These are phyloP conservation scores for Epinephelus fuscoguttatus DNA, from an alignment of 2,113 vertebrate genomes.

Conservation along the genomic window DNA sequence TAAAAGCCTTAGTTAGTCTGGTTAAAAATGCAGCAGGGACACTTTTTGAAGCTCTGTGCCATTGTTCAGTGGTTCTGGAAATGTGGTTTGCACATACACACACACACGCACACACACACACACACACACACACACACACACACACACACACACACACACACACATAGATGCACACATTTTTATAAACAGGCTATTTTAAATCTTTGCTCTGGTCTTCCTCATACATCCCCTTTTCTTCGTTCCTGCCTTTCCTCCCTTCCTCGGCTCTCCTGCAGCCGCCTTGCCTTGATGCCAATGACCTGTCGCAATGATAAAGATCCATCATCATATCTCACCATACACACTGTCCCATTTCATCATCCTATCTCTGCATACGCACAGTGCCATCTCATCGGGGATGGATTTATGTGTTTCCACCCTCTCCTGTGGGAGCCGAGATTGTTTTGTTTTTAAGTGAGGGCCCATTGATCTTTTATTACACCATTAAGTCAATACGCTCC, in stretches of 20 bases:
- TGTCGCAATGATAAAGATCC: conserved; percentile 67
- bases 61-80: conserved; percentile 77
- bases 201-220: conserved; percentile 9
- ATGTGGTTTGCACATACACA: conserved; percentile 58
- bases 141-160: neutral
- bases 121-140: conserved; percentile 16
- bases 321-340: conserved; percentile 61
- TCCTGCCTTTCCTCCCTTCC: conserved; percentile 7
- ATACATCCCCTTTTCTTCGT: neutral
- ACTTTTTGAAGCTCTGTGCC: conserved; percentile 65
- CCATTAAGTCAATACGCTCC: conserved; percentile 78
- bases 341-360: conserved; percentile 62
- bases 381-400: conserved; percentile 60
- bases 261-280: conserved; percentile 19
- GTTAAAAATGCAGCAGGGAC: conserved; percentile 62
- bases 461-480: conserved; percentile 83
- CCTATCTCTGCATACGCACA: conserved; percentile 43
- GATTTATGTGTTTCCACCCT: conserved; percentile 72
- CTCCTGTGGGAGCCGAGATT: conserved; percentile 71
- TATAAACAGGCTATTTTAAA: conserved; percentile 43
- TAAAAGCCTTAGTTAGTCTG: conserved; percentile 50
- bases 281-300: conserved; percentile 47
- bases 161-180: conserved; percentile 44
- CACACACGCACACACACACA: conserved; percentile 22
- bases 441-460: conserved; percentile 80